These are phyloP conservation scores for Scortum barcoo DNA, from an alignment of 2,113 vertebrate species.

Conservation along the genomic window DNA sequence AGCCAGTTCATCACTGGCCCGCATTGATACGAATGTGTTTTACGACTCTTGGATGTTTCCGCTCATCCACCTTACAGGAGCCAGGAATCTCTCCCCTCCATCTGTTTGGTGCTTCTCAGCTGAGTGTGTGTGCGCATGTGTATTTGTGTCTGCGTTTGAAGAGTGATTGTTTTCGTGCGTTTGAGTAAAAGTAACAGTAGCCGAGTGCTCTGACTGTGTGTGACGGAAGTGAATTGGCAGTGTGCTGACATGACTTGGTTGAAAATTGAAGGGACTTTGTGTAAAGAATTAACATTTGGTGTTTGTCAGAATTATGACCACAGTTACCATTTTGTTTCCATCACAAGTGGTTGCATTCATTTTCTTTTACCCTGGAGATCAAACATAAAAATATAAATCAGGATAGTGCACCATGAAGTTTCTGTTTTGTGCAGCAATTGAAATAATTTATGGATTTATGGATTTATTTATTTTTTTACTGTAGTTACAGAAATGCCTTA, in stretches of 20 bases:
- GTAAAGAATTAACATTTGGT: neutral
- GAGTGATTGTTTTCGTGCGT: neutral
- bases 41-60: neutral
- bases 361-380: neutral
- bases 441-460: neutral
- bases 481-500: neutral
- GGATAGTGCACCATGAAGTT: neutral
- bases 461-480: no score
- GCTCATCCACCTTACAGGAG: neutral
- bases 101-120: neutral
- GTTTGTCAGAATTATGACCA: neutral
- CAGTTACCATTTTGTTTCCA: neutral
- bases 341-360: neutral
- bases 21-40: conserved; percentile 11
- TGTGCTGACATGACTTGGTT: neutral
- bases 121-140: no score
- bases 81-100: neutral
- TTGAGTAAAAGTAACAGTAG: no score
- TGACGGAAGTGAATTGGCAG: neutral
- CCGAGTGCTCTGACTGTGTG: no score
- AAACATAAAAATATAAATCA: neutral
- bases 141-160: neutral
- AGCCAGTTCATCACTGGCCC: conserved; percentile 14
- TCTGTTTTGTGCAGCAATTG: neutral
- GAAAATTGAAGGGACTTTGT: neutral